Percentiles rank a stretch among this genome's conserved stretches.
Evolutionary conservation across 2,113 vertebrate genomes (phyloP).

Genomic region (Charina bottae): DNA sequence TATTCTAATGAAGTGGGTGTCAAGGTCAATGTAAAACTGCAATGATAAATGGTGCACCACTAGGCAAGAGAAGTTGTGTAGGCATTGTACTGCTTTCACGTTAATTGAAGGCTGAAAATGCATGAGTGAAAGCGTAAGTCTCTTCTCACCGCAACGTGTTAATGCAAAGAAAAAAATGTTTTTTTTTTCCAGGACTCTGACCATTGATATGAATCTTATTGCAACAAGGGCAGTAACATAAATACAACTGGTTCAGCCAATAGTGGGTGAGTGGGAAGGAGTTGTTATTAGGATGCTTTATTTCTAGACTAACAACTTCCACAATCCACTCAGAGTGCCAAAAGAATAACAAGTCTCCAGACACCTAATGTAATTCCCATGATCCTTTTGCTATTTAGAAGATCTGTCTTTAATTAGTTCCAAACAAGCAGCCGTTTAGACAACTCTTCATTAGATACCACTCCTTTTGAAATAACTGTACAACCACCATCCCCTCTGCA

Average conservation of each 20-base stretch:
- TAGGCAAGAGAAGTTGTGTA: slow-evolving; percentile 83
- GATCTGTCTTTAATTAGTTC: slow-evolving; percentile 82
- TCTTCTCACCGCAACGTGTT: slow-evolving; percentile 81
- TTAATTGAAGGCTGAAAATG: slow-evolving; percentile 87
- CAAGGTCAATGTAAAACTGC: slow-evolving; percentile 95
- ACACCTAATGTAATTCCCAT: slow-evolving; percentile 78
- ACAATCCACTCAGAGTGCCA: slow-evolving; percentile 70
- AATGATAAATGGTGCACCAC: slow-evolving; percentile 90
- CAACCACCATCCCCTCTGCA: slow-evolving; percentile 46
- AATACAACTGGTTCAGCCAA: slow-evolving; percentile 68
- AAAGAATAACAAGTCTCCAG: slow-evolving; percentile 72
- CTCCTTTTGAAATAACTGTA: slow-evolving; percentile 68
- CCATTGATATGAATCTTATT: slow-evolving; percentile 76
- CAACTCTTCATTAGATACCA: slow-evolving; percentile 72
- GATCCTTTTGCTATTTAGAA: slow-evolving; percentile 79
- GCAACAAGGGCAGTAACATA: slow-evolving; percentile 64
- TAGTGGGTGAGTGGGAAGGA: slow-evolving; percentile 36
- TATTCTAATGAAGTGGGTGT: slow-evolving; percentile 99
- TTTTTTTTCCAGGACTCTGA: slow-evolving; percentile 76
- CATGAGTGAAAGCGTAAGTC: slow-evolving; percentile 81
- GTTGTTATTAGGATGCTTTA: slow-evolving; percentile 71
- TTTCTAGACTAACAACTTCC: slow-evolving; percentile 70
- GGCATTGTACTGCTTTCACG: slow-evolving; percentile 85
- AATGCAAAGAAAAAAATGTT: slow-evolving; percentile 77
- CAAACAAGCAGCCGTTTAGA: slow-evolving; percentile 75